Conservation (phyloP, 1,140 invertebrate species). For the Drosophila novamexicana region DNA sequence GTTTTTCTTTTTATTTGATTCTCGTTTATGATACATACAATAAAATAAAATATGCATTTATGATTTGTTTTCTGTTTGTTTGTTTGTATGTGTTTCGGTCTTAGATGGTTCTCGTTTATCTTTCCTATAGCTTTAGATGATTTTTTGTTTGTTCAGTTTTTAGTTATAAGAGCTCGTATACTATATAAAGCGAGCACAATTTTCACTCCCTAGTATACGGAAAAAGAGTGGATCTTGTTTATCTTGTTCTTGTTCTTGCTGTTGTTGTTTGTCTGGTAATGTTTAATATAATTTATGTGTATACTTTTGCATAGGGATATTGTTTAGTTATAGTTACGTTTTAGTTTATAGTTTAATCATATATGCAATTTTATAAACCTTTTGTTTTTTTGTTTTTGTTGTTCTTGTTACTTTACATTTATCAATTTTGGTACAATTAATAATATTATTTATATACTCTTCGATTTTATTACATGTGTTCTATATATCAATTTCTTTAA, state of each 20-base stretch:
- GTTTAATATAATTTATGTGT: constrained; percentile 64
- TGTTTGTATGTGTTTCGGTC: constrained; percentile 13
- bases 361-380: constrained; percentile 75
- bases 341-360: constrained; percentile 71
- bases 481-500: constrained; percentile 31
- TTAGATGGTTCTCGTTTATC: constrained; percentile 7
- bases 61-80: constrained; percentile 19
- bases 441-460: constrained; percentile 45
- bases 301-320: constrained; percentile 68
- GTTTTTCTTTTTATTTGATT: constrained; percentile 59
- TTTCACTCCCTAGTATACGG: constrained; percentile 56
- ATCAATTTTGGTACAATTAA: constrained; percentile 79
- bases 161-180: constrained; percentile 38
- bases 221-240: constrained; percentile 44
- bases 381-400: constrained; percentile 24
- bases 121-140: constrained; percentile 19
- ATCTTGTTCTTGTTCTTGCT: constrained; percentile 30
- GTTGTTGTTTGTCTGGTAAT: constrained; percentile 61
- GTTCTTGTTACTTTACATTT: constrained; percentile 68
- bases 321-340: constrained; percentile 63
- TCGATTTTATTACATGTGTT: constrained; percentile 39
- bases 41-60: constrained; percentile 59
- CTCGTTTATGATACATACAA: constrained; percentile 59
- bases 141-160: constrained; percentile 14
- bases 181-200: constrained; percentile 45